Evolutionary conservation across 2,888 invertebrate genomes (phyloP).

Genomic region (Leptinotarsa juncta): DNA sequence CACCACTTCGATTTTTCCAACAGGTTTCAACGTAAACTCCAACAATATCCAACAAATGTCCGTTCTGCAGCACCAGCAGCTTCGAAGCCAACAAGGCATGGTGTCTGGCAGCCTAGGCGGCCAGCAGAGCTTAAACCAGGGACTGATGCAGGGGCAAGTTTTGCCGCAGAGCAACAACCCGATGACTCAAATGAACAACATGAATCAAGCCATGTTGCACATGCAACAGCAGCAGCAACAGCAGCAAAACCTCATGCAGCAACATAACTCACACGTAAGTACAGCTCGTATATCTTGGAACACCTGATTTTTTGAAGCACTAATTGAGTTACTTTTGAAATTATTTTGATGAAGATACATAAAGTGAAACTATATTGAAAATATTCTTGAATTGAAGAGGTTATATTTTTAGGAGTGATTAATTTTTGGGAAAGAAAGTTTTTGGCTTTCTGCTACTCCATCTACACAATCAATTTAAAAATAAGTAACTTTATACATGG

Average conservation of each 20-base stretch:
- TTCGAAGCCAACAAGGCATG: slow-evolving; percentile 64
- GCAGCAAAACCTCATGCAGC: slow-evolving; percentile 67
- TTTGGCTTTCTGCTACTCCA: too few species aligned
- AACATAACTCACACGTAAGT: slow-evolving; percentile 63
- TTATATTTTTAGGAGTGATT: too few species aligned
- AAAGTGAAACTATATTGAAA: too few species aligned
- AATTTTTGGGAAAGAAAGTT: too few species aligned
- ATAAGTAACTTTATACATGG: too few species aligned
- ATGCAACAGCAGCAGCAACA: slow-evolving; percentile 68
- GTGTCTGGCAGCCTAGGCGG: slow-evolving; percentile 55
- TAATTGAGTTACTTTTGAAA: too few species aligned
- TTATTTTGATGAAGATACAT: too few species aligned
- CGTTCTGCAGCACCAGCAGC: slow-evolving; percentile 67
- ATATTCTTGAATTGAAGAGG: too few species aligned
- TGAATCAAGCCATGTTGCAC: slow-evolving; percentile 69
- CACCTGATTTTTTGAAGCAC: too few species aligned
- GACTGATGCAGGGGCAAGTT: slow-evolving; percentile 55
- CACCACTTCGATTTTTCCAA: neutral
- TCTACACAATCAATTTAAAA: too few species aligned
- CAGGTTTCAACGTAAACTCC: slow-evolving; percentile 56
- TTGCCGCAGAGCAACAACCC: slow-evolving; percentile 58
- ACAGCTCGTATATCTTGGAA: slow-evolving; percentile 28
- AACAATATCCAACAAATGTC: slow-evolving; percentile 62
- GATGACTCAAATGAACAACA: slow-evolving; percentile 62
- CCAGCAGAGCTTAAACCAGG: slow-evolving; percentile 51